Evolutionary conservation across 2,113 vertebrate genomes (phyloP).

Genomic region (Anolis sagrei): DNA sequence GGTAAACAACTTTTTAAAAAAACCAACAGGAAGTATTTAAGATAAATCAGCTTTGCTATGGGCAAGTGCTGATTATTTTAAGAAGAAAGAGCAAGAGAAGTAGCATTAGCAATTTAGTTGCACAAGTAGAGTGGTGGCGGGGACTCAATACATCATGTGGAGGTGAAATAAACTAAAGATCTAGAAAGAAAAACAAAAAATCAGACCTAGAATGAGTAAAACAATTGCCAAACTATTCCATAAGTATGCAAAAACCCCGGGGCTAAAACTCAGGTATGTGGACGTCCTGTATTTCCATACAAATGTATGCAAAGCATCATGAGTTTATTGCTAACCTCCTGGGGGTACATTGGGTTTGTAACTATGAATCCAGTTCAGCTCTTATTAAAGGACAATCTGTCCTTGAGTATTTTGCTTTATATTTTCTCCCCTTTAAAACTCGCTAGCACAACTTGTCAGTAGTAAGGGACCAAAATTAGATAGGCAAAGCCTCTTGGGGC

Average conservation of each 20-base stretch:
- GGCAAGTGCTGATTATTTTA: background rate
- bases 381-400: conserved; percentile 29
- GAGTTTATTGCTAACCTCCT: conserved; percentile 10
- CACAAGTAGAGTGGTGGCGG: background rate
- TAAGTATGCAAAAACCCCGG: background rate
- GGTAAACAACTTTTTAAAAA: background rate
- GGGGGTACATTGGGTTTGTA: conserved; percentile 4
- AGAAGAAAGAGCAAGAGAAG: background rate
- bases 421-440: background rate
- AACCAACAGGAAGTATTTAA: background rate
- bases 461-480: too few species aligned
- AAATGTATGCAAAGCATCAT: conserved; percentile 10
- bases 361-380: conserved; percentile 5
- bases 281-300: conserved; percentile 17
- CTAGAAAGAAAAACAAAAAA: background rate
- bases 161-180: background rate
- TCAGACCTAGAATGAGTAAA: background rate
- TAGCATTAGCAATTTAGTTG: background rate
- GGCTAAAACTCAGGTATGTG: conserved; percentile 7
- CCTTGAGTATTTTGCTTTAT: conserved; percentile 19
- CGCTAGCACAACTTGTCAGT: background rate
- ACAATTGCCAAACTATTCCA: background rate
- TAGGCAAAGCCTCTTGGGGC: too few species aligned
- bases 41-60: background rate
- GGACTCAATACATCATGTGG: background rate